Evolutionary conservation across 2,888 invertebrate species (phyloP), one percentile per base, ranked within the genome.

Genomic region (Lycaena phlaeas): DNA sequence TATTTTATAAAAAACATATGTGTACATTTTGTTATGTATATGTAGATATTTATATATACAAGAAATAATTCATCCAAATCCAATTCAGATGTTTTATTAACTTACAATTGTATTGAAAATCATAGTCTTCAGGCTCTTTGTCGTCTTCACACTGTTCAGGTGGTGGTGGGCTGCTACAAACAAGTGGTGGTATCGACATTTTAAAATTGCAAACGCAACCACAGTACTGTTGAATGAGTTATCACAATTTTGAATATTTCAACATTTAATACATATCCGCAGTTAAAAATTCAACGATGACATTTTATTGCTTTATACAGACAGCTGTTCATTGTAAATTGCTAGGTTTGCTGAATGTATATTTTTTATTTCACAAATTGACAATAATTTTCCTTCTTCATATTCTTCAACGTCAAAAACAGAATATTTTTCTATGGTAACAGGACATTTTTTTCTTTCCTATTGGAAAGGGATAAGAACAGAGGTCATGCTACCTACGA

Each of bases 141-240:
- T 89, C 88, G 45, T 88, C 88, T 41, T 88, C 89, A 47, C 87
- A 88, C 57, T 87, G 88, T 51, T 89, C 88, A 44, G 88, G 82
- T 44, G 89, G 89, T 48, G 89, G 89, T 56, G 89, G 89, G 55
- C 89, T 88, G 44, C 87, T 87, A 55, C 89, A 88, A 56, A 89
- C 87, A 53, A 89, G 77, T 47, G 89, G 89, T 66, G 89, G 89
- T 65, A 89, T 87, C 60, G 88, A 87, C 88, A 88, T 88, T 57
- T 57, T 78, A 25, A 25, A 14, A 10, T 26, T 43, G 11, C 17
- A 30, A 25, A 18, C 18, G 17, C 25, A 26, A 22, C 14, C 11
- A 27, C 29, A 36, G 11, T 25, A 25, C 28, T 36, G 41, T 10
- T 12, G 36, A 37, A 25, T 26, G n/a, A n/a, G 12, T 3, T 27